These are phyloP conservation scores for Pongo pygmaeus DNA, from an alignment of 2,113 vertebrate species.

Conservation along the genomic window DNA sequence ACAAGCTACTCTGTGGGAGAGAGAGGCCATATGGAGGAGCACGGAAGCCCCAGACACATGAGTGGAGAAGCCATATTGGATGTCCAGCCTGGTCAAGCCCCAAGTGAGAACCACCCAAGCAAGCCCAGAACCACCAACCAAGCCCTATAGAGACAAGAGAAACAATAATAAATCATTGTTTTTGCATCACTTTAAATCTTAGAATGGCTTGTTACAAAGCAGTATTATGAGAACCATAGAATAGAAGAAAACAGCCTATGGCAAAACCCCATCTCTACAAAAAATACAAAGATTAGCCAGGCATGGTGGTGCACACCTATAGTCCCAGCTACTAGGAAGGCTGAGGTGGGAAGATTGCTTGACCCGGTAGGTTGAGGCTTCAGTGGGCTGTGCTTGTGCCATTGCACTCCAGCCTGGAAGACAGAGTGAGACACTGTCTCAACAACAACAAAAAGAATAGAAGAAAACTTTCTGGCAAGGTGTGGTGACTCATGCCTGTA, in stretches of 20 bases:
- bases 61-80: neutral
- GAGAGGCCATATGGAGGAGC: neutral
- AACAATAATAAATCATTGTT: neutral
- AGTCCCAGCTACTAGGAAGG: too few relatives aligned
- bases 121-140: too few relatives aligned
- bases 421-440: too few relatives aligned
- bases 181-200: neutral
- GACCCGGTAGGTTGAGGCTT: too few relatives aligned
- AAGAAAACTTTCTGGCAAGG: neutral
- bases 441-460: neutral
- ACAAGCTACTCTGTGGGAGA: neutral
- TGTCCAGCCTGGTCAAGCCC: neutral
- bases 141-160: neutral
- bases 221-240: neutral
- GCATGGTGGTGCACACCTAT: too few relatives aligned
- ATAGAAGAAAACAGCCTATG: neutral
- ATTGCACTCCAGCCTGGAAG: too few relatives aligned
- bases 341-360: too few relatives aligned
- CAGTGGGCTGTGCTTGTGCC: too few relatives aligned
- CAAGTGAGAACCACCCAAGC: neutral
- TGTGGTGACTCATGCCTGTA: neutral
- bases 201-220: neutral
- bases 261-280: neutral
- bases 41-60: neutral
- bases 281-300: neutral